Evolutionary conservation across 1,140 invertebrate genomes (phyloP).

Genomic region (Dufourea novaeangliae): DNA sequence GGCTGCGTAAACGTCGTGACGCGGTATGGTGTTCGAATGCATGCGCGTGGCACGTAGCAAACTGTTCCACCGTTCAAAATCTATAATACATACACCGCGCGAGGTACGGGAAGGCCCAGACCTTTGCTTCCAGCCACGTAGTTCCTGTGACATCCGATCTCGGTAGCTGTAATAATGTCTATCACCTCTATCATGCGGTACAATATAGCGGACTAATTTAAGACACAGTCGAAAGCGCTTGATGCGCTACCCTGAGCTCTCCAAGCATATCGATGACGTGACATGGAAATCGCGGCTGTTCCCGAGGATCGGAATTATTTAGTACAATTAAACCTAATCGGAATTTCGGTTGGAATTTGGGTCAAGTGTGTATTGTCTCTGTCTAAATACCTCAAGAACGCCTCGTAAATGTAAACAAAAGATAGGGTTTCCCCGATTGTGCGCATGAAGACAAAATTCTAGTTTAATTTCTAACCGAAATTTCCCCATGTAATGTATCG

Average conservation of each 20-base stretch:
- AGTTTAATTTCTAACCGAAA: no score
- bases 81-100: slow-evolving; percentile 13
- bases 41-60: slow-evolving; percentile 45
- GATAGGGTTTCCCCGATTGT: no score
- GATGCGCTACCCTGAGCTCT: neutral
- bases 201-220: slow-evolving; percentile 20
- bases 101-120: neutral
- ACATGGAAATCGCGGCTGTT: no score
- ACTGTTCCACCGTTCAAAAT: slow-evolving; percentile 17
- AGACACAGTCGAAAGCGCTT: neutral
- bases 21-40: slow-evolving; percentile 16
- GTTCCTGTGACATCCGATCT: slow-evolving; percentile 66
- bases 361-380: no score
- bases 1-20: slow-evolving; percentile 13
- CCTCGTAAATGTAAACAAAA: no score
- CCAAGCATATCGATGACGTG: neutral
- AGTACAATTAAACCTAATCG: no score
- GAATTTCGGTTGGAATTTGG: no score
- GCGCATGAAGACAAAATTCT: no score
- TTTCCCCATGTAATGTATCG: no score
- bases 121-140: slow-evolving; percentile 39
- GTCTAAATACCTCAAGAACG: no score
- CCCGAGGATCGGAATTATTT: no score
- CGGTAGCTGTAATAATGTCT: slow-evolving; percentile 63
- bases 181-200: slow-evolving; percentile 63